Percentiles rank a stretch among this genome's conserved stretches.
phyloP scores from a whole-genome alignment of 2,113 vertebrate genomes.

The Hydrolagus affinis region DNA sequence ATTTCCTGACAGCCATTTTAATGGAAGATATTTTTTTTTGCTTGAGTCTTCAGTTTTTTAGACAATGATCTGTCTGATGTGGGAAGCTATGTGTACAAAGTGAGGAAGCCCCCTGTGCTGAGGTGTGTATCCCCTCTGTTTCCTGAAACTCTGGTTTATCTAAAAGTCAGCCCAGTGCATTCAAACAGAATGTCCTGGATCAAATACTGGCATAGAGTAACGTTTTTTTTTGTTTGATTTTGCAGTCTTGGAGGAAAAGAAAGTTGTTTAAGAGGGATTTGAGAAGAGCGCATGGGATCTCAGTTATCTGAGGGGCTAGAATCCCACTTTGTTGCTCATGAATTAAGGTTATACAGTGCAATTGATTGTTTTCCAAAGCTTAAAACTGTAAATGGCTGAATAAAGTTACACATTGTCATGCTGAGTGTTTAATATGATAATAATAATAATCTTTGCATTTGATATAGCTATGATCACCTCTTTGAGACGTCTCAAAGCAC shows the following conservation, averaged over 20 bases:
- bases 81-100: conserved; percentile 47
- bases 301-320: not conserved
- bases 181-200: conserved; percentile 39
- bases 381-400: not conserved
- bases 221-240: conserved; percentile 56
- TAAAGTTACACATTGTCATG: no score
- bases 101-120: conserved; percentile 49
- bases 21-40: conserved; percentile 36
- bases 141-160: conserved; percentile 42
- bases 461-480: no score
- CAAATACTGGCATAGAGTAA: conserved; percentile 35
- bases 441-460: no score
- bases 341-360: not conserved
- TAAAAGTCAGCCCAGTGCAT: conserved; percentile 36
- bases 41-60: conserved; percentile 38
- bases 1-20: conserved; percentile 45
- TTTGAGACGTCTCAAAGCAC: no score
- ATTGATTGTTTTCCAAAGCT: no score
- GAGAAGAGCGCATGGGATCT: not conserved
- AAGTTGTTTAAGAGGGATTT: conserved; percentile 41
- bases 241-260: conserved; percentile 46
- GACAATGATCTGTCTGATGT: conserved; percentile 43
- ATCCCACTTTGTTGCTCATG: not conserved
- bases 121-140: conserved; percentile 38
- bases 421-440: no score